A percentile compares a stretch with the other conserved stretches of the same genome.
These are phyloP conservation scores for Probosciger aterrimus DNA, from an alignment of 2,113 vertebrate species.

Conservation along the genomic window DNA sequence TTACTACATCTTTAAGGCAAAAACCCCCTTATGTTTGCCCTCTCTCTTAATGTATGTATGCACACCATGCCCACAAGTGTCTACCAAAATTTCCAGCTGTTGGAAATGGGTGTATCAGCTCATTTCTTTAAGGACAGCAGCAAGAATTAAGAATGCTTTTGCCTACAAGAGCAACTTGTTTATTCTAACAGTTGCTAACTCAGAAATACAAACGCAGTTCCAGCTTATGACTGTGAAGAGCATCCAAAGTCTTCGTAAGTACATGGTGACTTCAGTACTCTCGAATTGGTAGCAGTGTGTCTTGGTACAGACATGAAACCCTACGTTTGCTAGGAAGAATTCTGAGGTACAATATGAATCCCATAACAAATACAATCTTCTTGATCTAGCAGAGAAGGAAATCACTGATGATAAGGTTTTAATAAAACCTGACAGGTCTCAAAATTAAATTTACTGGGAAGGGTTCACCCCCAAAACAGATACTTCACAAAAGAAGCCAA, in stretches of 20 bases:
- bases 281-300: rapidly evolving
- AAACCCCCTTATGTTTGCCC: background rate
- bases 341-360: background rate
- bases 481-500: slow-evolving; percentile 8
- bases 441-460: slow-evolving; percentile 61
- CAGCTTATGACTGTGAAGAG: background rate
- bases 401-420: slow-evolving; percentile 62
- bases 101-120: background rate
- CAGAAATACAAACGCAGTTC: background rate
- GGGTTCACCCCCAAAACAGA: slow-evolving; percentile 48
- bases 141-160: background rate
- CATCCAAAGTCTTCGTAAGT: background rate
- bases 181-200: background rate
- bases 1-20: background rate
- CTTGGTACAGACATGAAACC: background rate
- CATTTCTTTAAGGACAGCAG: background rate
- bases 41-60: background rate
- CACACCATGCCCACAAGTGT: background rate
- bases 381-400: slow-evolving; percentile 60
- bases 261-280: background rate
- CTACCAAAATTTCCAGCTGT: background rate
- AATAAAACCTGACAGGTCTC: slow-evolving; percentile 65
- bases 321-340: background rate
- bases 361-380: slow-evolving; percentile 54
- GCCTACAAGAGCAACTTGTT: background rate